phyloP scores from a whole-genome alignment of 2,797 vertebrate species.

The Catamblyrhynchus diadema region DNA sequence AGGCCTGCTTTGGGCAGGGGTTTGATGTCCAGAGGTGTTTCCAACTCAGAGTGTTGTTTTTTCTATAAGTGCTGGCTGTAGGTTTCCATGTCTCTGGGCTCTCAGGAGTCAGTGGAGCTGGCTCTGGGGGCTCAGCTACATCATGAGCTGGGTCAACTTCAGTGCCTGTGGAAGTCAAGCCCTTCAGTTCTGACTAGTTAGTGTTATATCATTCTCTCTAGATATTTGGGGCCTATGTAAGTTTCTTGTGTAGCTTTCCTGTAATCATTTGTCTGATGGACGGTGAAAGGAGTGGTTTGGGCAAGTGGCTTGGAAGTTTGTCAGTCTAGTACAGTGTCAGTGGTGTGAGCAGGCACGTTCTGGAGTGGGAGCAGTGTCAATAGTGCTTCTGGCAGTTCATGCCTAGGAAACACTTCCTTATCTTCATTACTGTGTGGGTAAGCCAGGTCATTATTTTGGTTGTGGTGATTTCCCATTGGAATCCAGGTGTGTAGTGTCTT shows the following conservation, averaged over 20 bases:
- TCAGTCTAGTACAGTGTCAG: accelerated
- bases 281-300: not conserved
- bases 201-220: accelerated
- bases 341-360: accelerated
- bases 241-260: not conserved
- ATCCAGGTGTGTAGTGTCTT: no score
- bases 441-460: not conserved
- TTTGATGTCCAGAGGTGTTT: not conserved
- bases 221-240: not conserved
- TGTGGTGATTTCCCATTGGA: not conserved
- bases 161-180: not conserved
- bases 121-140: accelerated
- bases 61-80: accelerated
- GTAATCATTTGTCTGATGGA: accelerated
- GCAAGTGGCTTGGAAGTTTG: not conserved
- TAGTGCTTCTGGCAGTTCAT: not conserved
- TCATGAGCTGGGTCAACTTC: accelerated
- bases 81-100: not conserved
- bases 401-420: not conserved
- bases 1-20: not conserved
- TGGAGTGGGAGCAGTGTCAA: not conserved
- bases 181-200: not conserved
- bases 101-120: not conserved
- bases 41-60: accelerated
- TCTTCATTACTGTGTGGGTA: not conserved